Evolutionary conservation across 2,113 vertebrate genomes (phyloP).

Genomic region (Bolborhynchus lineola): DNA sequence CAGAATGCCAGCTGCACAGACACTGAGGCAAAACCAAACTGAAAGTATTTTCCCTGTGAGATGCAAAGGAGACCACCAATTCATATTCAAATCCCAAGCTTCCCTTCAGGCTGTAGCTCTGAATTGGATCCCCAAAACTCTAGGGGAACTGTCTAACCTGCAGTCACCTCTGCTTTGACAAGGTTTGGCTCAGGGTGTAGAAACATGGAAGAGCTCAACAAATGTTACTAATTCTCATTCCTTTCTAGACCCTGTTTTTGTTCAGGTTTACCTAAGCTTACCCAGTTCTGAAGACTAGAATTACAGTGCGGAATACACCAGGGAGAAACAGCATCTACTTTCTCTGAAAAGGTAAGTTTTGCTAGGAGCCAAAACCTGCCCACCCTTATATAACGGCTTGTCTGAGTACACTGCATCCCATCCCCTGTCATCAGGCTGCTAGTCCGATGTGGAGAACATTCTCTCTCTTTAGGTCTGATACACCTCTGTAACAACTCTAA

Average conservation of each 20-base stretch:
- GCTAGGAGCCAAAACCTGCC: neutral
- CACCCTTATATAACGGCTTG: neutral
- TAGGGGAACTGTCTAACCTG: neutral
- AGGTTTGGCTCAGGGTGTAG: neutral
- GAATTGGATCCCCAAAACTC: neutral
- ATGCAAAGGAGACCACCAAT: neutral
- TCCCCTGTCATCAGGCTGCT: neutral
- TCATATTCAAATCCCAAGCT: neutral
- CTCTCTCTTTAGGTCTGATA: neutral
- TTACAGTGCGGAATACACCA: neutral
- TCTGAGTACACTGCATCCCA: rapidly evolving
- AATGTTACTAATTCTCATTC: neutral
- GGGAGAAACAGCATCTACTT: neutral
- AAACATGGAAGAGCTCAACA: neutral
- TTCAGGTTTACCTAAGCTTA: neutral
- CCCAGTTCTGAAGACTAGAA: neutral
- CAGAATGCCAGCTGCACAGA: neutral
- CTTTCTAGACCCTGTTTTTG: neutral
- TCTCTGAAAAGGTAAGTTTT: neutral
- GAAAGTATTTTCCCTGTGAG: neutral
- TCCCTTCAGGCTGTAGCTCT: neutral
- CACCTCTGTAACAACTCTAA: neutral
- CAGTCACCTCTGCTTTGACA: neutral
- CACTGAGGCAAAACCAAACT: neutral
- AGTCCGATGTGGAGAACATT: neutral